Base-by-base conservation (phyloP, 2,888 invertebrate genomes). In the Prosopocoilus inquinatus region DNA sequence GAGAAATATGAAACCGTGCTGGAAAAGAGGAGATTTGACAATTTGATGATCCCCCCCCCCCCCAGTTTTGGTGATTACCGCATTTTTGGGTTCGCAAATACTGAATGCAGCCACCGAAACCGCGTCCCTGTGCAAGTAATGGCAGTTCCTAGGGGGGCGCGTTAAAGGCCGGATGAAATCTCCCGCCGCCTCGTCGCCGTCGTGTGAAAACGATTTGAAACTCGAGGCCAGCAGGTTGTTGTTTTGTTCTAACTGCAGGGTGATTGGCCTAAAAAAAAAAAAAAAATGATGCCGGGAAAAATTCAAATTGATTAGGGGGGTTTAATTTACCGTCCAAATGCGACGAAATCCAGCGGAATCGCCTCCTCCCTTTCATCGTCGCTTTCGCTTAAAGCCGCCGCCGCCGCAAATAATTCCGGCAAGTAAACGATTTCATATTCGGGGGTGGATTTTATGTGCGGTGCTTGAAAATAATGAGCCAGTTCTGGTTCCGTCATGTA, bases 1-100 rank as follows among this genome's bases (percentile, higher is more conserved):
- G 48, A 85, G 75, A 59, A 89, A 82, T 47, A 90, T 81, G 53
- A 89, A 75, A 11, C 89, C 89, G 63, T 84, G 84, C 88, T 89
- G 77, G 32, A 59, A 58, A 53, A 16, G 34, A 43, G 43, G 34
- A 35, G 33, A 20, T 46, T 35, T 35, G 33, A 50, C 13, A 15
- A n/a, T 32, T n/a, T 43, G 44, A 2, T 34, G 0, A 12, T 34
- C 33, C 9, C 41, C 9, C 9, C n/a, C 47, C 20, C 12, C 47
- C 8, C 16, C 35, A 33, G 5, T 28, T 41, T 11, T 50, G 36
- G 11, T 50, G 77, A 82, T 81, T 75, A 89, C 88, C 73, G 88
- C 78, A 45, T 81, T 76, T 66, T 82, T 81, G 60, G 84, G 81
- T 61, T 82, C 79, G 71, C 88, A 89, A 38, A 86, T 81, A 62